Conservation (phyloP, 1,140 invertebrate species). For the Diorhabda carinulata region DNA sequence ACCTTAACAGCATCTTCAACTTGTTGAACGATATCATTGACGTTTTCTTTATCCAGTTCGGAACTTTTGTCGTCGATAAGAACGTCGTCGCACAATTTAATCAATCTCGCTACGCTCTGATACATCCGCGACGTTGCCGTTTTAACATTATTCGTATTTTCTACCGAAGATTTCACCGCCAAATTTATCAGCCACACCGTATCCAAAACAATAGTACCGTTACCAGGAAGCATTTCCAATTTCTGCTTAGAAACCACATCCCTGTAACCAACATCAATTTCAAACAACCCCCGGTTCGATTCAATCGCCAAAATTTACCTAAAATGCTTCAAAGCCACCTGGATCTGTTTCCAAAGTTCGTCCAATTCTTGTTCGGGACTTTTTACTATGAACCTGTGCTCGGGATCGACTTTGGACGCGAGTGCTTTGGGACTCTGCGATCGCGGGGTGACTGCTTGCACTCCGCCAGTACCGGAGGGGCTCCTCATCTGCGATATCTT, state of each 20-base stretch:
- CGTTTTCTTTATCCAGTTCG: conserved; percentile 66
- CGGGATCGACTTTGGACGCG: conserved; percentile 19
- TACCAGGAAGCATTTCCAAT: conserved; percentile 86
- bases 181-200: conserved; percentile 85
- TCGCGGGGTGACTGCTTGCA: conserved; percentile 27
- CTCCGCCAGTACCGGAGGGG: conserved; percentile 50
- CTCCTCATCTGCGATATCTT: conserved; percentile 83
- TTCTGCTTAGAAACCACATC: conserved; percentile 89
- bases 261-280: conserved; percentile 54
- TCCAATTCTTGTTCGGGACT: conserved; percentile 41
- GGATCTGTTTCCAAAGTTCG: conserved; percentile 38
- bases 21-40: conserved; percentile 71
- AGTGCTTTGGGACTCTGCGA: conserved; percentile 41
- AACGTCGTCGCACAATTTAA: conserved; percentile 86
- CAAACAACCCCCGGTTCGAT: background rate
- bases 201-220: conserved; percentile 88
- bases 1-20: conserved; percentile 76
- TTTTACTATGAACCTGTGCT: conserved; percentile 24
- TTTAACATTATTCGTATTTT: conserved; percentile 49
- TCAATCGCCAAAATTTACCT: conserved; percentile 8
- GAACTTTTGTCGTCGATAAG: conserved; percentile 66
- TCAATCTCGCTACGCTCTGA: conserved; percentile 77
- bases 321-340: conserved; percentile 37
- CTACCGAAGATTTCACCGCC: conserved; percentile 47
- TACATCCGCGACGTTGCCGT: conserved; percentile 84